Evolutionary conservation across 2,797 vertebrate genomes (phyloP).

Genomic region (Sphaeramia orbicularis): DNA sequence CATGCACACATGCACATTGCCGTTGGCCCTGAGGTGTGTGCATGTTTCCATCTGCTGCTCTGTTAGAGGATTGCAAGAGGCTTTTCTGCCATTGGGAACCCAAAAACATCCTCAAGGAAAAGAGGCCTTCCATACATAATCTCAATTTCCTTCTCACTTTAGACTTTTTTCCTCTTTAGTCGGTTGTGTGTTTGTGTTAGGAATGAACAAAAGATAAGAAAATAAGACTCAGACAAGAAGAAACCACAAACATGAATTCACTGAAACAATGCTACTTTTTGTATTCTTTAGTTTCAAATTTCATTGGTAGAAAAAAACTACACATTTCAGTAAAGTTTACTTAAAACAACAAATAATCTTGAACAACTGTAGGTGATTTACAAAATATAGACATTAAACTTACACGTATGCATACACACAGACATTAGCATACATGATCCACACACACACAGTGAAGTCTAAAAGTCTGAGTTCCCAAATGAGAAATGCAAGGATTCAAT

Average conservation of each 20-base stretch:
- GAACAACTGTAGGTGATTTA: constrained; percentile 68
- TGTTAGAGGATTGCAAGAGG: constrained; percentile 53
- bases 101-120: constrained; percentile 19
- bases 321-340: constrained; percentile 37
- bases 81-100: constrained; percentile 14
- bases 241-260: constrained; percentile 8
- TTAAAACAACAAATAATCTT: constrained; percentile 64
- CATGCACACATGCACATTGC: constrained; percentile 2
- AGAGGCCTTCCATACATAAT: constrained; percentile 3
- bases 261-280: constrained; percentile 32
- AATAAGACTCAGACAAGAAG: constrained; percentile 1
- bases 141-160: not conserved
- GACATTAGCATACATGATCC: constrained; percentile 31
- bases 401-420: constrained; percentile 82
- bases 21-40: constrained; percentile 30
- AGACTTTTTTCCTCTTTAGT: constrained; percentile 9
- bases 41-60: constrained; percentile 74
- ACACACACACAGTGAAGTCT: constrained; percentile 51
- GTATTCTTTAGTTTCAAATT: constrained; percentile 40
- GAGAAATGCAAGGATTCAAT: not conserved
- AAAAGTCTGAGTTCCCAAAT: constrained; percentile 43
- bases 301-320: constrained; percentile 56
- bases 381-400: constrained; percentile 86
- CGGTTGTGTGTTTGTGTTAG: constrained; percentile 1
- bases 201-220: constrained; percentile 15